Evolutionary conservation across 1,140 invertebrate genomes (phyloP).

Genomic region (Nasonia vitripennis): DNA sequence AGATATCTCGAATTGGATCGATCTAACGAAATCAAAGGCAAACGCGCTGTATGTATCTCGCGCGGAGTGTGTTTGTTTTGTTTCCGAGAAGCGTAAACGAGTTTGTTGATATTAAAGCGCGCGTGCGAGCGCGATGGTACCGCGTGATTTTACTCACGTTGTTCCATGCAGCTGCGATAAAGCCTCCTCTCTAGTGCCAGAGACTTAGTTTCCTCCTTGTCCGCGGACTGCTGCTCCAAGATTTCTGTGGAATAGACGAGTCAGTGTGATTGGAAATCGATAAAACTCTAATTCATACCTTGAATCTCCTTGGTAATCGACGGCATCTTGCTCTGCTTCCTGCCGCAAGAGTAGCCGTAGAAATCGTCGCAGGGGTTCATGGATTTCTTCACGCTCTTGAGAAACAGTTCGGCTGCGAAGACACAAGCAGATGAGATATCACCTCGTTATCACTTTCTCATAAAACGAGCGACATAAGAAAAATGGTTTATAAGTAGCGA

Average conservation of each 20-base stretch:
- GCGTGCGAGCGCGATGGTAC: background rate
- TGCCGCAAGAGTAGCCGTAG: constrained; percentile 22
- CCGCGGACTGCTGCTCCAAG: constrained; percentile 6
- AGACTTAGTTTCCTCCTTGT: constrained; percentile 38
- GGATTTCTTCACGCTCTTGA: constrained; percentile 42
- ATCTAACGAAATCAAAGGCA: background rate
- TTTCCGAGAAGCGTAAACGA: background rate
- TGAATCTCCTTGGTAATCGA: constrained; percentile 31
- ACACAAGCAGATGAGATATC: background rate
- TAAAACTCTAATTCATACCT: background rate
- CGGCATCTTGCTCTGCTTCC: constrained; percentile 20
- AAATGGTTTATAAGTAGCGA: background rate
- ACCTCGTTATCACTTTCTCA: background rate
- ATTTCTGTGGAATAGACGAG: constrained; percentile 27
- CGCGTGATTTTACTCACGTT: constrained; percentile 40
- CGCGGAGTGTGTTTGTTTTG: background rate
- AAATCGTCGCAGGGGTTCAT: constrained; percentile 42
- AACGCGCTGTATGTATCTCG: background rate
- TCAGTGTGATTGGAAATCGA: no score
- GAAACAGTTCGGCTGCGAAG: constrained; percentile 38
- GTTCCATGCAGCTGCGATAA: constrained; percentile 51
- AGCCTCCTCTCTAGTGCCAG: constrained; percentile 43
- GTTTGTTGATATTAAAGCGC: background rate
- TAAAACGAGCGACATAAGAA: background rate
- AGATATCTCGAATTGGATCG: background rate